Evolutionary conservation across 2,888 invertebrate species (phyloP).

Genomic region (Craniophora ligustri): DNA sequence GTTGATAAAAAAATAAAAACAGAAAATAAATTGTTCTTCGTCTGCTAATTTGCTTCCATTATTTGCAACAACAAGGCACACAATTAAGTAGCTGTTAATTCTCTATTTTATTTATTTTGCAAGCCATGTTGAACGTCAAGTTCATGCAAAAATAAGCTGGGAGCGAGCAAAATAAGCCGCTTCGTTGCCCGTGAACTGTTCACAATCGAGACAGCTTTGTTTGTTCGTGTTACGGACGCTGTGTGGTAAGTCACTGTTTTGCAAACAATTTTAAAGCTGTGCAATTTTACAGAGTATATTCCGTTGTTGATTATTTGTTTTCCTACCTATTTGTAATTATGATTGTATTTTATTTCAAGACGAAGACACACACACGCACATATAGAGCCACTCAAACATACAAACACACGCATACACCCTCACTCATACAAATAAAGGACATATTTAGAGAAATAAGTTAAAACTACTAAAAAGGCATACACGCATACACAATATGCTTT

Average conservation of each 20-base stretch:
- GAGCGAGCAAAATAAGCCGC: conserved; percentile 69
- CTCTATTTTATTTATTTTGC: conserved; percentile 42
- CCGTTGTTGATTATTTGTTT: not conserved
- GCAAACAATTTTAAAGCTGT: conserved; percentile 8
- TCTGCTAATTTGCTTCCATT: not conserved
- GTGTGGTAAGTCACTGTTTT: conserved; percentile 56
- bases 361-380: no score
- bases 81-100: conserved; percentile 45
- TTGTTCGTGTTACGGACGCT: conserved; percentile 57
- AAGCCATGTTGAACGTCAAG: conserved; percentile 52
- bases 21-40: not conserved
- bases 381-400: no score
- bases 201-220: conserved; percentile 73
- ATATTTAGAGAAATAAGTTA: no score
- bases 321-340: no score
- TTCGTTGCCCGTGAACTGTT: conserved; percentile 66
- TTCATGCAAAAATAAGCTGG: conserved; percentile 58
- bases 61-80: conserved; percentile 21
- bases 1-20: no score
- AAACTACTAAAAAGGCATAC: no score
- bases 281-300: not conserved
- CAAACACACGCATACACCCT: no score
- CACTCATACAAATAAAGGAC: no score
- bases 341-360: no score
- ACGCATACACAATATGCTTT: no score